A percentile compares a stretch with the other conserved stretches of the same genome.
Conservation (phyloP, 2,888 invertebrate species). For the Hyppa rectilinea region DNA sequence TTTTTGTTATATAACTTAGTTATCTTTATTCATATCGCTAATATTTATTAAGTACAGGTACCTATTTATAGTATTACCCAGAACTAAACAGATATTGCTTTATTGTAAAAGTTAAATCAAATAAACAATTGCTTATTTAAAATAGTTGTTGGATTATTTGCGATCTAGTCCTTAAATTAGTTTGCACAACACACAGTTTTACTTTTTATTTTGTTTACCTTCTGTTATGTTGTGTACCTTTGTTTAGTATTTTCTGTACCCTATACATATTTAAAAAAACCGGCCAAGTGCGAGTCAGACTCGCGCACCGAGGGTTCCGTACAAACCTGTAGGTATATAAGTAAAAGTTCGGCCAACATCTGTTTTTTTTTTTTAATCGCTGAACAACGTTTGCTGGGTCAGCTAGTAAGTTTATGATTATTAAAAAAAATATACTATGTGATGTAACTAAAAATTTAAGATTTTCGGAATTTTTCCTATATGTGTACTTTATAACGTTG, state of each 20-base stretch:
- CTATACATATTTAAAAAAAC: no score
- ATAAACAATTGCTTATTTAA: conserved; percentile 64
- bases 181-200: background rate
- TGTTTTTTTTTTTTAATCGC: no score
- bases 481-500: no score
- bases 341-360: no score
- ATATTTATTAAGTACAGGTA: conserved; percentile 65
- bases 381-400: no score
- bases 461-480: no score
- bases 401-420: no score
- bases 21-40: conserved; percentile 57
- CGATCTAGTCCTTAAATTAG: background rate
- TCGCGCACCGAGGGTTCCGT: no score
- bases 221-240: background rate
- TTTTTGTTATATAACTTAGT: conserved; percentile 53
- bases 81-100: conserved; percentile 64
- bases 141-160: conserved; percentile 9
- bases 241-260: background rate
- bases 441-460: no score
- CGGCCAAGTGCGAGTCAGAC: no score
- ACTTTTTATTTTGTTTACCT: background rate
- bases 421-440: no score
- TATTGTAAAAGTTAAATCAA: conserved; percentile 68
- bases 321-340: no score
- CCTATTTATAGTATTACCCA: conserved; percentile 62